Percentiles rank a stretch among this genome's conserved stretches.
Evolutionary conservation across 2,113 vertebrate species (phyloP).

Genomic region (Nesogale talazaci): DNA sequence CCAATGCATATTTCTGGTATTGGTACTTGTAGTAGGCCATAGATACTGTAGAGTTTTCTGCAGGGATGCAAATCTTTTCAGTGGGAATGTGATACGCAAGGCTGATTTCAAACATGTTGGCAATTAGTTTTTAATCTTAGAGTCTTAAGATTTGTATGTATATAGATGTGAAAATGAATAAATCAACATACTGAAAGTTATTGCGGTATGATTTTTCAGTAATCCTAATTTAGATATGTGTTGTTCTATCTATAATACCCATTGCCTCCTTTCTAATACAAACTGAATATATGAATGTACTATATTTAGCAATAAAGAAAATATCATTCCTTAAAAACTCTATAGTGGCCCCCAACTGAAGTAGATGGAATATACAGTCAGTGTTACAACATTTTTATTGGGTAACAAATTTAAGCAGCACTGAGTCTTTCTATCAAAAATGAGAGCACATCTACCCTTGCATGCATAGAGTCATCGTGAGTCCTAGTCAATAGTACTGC

Average conservation of each 20-base stretch:
- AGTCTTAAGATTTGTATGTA: not conserved
- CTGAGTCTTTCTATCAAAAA: not conserved
- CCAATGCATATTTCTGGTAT: too few relatives aligned
- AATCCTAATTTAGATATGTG: not conserved
- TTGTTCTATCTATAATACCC: not conserved
- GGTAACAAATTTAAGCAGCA: not conserved
- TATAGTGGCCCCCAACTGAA: not conserved
- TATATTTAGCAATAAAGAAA: not conserved
- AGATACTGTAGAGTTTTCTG: too few relatives aligned
- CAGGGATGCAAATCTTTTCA: not conserved
- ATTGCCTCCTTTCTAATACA: not conserved
- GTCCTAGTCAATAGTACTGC: not conserved
- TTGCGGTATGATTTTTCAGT: not conserved
- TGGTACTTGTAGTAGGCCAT: too few relatives aligned
- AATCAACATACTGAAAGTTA: not conserved
- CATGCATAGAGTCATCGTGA: not conserved
- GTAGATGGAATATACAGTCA: not conserved
- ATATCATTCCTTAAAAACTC: too few relatives aligned
- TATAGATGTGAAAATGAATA: not conserved
- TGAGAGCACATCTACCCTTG: not conserved
- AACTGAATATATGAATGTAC: not conserved
- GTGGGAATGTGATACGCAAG: not conserved
- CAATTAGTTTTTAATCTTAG: not conserved
- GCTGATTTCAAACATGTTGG: not conserved
- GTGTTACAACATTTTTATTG: not conserved